A percentile compares a stretch with the other conserved stretches of the same genome.
Evolutionary conservation across 2,888 invertebrate genomes (phyloP).

Genomic region (Eupithecia abbreviata): DNA sequence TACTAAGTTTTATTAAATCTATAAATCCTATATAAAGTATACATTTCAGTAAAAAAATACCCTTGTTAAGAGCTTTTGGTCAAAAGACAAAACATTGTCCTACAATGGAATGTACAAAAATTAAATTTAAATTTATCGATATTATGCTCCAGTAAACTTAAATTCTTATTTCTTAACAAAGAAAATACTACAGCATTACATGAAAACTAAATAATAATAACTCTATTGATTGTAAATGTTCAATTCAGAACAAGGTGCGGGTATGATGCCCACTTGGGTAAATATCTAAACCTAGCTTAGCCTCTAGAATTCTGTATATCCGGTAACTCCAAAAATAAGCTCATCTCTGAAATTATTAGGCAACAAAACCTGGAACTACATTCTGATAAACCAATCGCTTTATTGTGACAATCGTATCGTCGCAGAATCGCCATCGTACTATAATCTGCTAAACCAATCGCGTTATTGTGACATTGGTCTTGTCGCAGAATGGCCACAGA

Average conservation of each 20-base stretch:
- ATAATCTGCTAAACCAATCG: neutral
- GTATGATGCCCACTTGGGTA: neutral
- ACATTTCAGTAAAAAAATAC: neutral
- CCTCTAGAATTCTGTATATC: neutral
- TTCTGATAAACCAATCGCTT: neutral
- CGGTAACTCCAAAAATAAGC: neutral
- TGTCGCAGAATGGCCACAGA: neutral
- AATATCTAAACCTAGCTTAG: neutral
- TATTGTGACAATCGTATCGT: neutral
- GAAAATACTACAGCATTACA: neutral
- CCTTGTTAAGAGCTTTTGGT: neutral
- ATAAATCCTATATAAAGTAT: neutral
- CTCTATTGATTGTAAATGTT: neutral
- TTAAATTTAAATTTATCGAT: neutral
- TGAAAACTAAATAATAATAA: neutral
- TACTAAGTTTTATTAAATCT: neutral
- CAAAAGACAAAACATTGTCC: neutral
- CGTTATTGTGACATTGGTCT: neutral
- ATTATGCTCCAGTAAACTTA: neutral
- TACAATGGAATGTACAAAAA: constrained; percentile 3
- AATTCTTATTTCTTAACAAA: neutral
- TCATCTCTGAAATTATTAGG: neutral
- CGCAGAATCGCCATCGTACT: neutral
- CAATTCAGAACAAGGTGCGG: neutral
- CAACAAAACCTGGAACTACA: neutral